Evolutionary conservation across 2,797 vertebrate species (phyloP).

Genomic region (Sciurus carolinensis): DNA sequence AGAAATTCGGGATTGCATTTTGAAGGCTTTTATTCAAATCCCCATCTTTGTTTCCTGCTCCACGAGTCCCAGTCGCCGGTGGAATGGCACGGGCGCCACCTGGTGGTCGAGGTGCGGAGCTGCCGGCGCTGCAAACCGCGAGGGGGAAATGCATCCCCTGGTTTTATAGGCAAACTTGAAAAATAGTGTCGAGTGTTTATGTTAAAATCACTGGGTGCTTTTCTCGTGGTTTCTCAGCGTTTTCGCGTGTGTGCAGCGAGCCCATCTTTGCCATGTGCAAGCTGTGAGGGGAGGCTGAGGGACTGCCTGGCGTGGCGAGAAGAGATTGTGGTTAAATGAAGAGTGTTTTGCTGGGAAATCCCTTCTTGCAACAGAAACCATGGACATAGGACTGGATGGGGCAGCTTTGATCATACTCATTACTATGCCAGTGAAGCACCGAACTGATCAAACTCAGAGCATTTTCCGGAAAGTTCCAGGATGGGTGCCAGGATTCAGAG

Average conservation of each 20-base stretch:
- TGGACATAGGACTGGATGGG: not conserved
- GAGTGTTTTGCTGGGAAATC: conserved; percentile 10
- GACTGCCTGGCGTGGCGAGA: not conserved
- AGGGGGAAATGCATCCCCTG: not conserved
- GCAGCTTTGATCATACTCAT: not conserved
- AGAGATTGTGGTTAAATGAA: not conserved
- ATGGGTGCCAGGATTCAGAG: not conserved
- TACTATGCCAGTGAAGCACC: not conserved
- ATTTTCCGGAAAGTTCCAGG: not conserved
- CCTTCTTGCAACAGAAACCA: not conserved
- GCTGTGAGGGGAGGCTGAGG: conserved; percentile 19
- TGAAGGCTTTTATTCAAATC: conserved; percentile 76
- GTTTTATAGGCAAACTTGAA: not conserved
- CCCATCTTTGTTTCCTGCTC: conserved; percentile 75
- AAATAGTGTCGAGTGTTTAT: conserved; percentile 22
- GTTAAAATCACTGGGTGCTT: conserved; percentile 48
- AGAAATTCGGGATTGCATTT: conserved; percentile 68
- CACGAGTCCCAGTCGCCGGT: not conserved
- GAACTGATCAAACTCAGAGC: not conserved
- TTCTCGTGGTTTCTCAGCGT: conserved; percentile 16
- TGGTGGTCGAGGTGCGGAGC: not conserved
- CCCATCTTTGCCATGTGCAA: not conserved
- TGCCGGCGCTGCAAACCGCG: not conserved
- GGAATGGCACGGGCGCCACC: conserved; percentile 71
- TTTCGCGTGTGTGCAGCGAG: not conserved